phyloP scores from a whole-genome alignment of 2,888 invertebrate species.

The Drosophila conformis region DNA sequence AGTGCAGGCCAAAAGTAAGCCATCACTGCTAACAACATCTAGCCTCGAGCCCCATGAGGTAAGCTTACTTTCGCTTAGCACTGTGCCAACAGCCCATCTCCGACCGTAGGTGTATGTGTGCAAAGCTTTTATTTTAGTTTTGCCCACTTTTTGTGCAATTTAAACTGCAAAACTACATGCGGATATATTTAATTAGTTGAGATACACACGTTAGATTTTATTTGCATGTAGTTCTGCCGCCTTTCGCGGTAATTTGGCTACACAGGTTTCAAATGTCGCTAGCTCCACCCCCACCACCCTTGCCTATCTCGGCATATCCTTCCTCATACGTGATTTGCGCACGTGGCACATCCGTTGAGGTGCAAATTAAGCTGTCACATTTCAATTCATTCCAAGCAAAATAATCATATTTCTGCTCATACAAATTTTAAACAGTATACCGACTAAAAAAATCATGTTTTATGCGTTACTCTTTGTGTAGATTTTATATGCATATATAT shows the following conservation, averaged over 20 bases:
- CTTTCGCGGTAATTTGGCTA: constrained; percentile 43
- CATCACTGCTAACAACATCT: constrained; percentile 11
- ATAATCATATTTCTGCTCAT: constrained; percentile 18
- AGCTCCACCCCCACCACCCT: background rate
- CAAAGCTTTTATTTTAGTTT: constrained; percentile 64
- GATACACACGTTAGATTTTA: constrained; percentile 61
- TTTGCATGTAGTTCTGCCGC: constrained; percentile 40
- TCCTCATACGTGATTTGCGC: constrained; percentile 52
- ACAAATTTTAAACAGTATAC: constrained; percentile 2
- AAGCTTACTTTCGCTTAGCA: constrained; percentile 16
- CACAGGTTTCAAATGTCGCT: constrained; percentile 40
- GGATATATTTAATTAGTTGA: constrained; percentile 77
- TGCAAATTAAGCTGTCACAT: constrained; percentile 52
- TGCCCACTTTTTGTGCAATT: constrained; percentile 58
- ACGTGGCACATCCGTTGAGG: constrained; percentile 49
- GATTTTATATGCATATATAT: background rate
- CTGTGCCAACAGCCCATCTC: constrained; percentile 25
- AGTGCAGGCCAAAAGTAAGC: constrained; percentile 44
- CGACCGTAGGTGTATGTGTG: constrained; percentile 9
- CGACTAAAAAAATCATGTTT: constrained; percentile 6
- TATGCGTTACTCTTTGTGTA: constrained; percentile 2
- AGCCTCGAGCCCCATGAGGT: background rate
- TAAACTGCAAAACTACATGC: constrained; percentile 68
- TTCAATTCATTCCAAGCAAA: constrained; percentile 33
- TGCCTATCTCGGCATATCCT: background rate